These are phyloP conservation scores for Cirrhinus mrigala DNA, from an alignment of 2,797 vertebrate species.

Conservation along the genomic window DNA sequence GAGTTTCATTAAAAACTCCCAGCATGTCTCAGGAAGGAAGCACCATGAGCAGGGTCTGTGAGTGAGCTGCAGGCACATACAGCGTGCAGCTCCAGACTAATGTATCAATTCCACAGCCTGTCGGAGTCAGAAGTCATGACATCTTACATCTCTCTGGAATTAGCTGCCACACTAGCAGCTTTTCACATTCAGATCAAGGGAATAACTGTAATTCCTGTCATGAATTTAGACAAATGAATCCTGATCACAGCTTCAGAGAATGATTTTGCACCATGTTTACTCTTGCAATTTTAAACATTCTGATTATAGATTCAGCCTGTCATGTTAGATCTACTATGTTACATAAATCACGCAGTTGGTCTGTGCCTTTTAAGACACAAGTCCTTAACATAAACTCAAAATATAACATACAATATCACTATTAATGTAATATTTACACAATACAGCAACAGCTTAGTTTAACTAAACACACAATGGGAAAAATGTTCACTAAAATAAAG, in stretches of 20 bases:
- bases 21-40: constrained; percentile 49
- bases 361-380: neutral
- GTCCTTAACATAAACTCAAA: neutral
- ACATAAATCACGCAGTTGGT: neutral
- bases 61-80: constrained; percentile 24
- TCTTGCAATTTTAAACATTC: neutral
- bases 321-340: neutral
- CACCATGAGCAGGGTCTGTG: constrained; percentile 17
- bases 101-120: constrained; percentile 24
- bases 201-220: neutral
- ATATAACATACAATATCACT: neutral
- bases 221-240: neutral
- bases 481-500: neutral
- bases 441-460: neutral
- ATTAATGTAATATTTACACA: neutral
- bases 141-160: constrained; percentile 10
- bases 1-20: constrained; percentile 48
- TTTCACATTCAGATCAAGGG: constrained; percentile 11
- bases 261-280: neutral
- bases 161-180: constrained; percentile 1
- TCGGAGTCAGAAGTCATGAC: constrained; percentile 3
- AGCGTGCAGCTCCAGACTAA: constrained; percentile 4
- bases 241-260: neutral
- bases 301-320: neutral
- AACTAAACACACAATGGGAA: neutral